Evolutionary conservation across 2,113 vertebrate genomes (phyloP), one percentile per base, ranked within the genome.

Genomic region (Hystrix cristata): DNA sequence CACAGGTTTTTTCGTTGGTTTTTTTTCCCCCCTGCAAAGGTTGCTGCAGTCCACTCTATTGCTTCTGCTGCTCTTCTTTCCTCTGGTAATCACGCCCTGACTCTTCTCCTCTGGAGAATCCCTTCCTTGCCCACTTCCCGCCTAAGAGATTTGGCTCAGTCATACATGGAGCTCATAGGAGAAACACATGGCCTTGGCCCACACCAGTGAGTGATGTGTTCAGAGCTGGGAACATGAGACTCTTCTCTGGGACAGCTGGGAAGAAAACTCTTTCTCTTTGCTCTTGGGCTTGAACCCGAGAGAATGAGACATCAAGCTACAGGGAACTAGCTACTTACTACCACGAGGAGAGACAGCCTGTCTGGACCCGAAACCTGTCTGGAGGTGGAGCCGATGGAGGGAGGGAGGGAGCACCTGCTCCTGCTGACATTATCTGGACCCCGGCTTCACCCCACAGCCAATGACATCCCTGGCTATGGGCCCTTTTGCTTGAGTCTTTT

Each of bases 221-320:
- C 8, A 18, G 46, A 51, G 25, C 34, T 83, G 62, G 57, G 16
- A 14, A 57, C 13, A 1, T 13, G 27, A 81, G 25, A 62, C 3
- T 31, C 65, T 71, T 76, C 57, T 57, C 65, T n/a, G 74, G 69
- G 43, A 46, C 38, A n/a, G 69, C 76, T 62, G 86, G 87, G 21
- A 34, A 55, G 4, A 0, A 59, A 19, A 46, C 21, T 14, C 43
- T n/a, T 74, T 87, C 65, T 53, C 64, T 93, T 62, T 43, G 12
- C 59, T 78, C 29, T 67, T 93, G 38, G 21, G 85, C 59, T 93
- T 60, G 71, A 92, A 87, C 15, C 19, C 5, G n/a, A 94, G 12
- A 43, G 4, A 87, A 38, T 13, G 21, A 59, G 31, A 1, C 27
- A n/a, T 76, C 0, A 0, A 34, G 57, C 19, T 85, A 8, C 81